A percentile compares a stretch with the other conserved stretches of the same genome.
Evolutionary conservation across 2,797 vertebrate species (phyloP).

Genomic region (Nasua narica): DNA sequence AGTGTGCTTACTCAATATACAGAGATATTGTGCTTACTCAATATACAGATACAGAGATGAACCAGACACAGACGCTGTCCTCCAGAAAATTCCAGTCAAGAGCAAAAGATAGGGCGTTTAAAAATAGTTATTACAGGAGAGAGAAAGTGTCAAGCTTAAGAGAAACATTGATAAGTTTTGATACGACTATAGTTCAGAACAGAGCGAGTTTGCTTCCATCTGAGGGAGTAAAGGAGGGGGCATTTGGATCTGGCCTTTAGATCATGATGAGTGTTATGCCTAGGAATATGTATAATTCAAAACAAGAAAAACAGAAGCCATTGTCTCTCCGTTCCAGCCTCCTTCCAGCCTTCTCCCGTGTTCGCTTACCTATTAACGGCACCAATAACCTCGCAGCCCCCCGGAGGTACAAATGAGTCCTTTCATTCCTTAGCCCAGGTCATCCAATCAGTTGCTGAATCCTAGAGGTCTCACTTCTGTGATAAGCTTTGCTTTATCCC

Average conservation of each 20-base stretch:
- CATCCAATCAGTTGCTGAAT: neutral
- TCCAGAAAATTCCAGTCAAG: constrained; percentile 32
- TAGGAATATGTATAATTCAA: neutral
- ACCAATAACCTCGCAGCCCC: neutral
- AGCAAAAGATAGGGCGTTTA: constrained; percentile 10
- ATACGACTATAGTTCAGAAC: neutral
- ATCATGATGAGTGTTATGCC: neutral
- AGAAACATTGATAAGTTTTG: constrained; percentile 5
- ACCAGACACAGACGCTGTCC: neutral
- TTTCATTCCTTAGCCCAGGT: neutral
- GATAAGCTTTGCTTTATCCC: neutral
- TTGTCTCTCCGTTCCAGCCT: neutral
- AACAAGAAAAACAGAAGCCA: neutral
- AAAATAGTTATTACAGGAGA: constrained; percentile 3
- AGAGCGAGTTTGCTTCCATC: neutral
- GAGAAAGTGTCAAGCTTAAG: constrained; percentile 21
- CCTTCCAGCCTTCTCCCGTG: neutral
- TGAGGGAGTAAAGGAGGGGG: neutral
- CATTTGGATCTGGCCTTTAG: neutral
- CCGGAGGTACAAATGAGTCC: neutral
- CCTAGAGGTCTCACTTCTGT: neutral
- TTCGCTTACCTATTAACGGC: neutral
- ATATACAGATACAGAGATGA: neutral
- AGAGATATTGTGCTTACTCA: neutral
- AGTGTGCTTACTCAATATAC: neutral